Evolutionary conservation across 2,113 vertebrate genomes (phyloP), one percentile per base, ranked within the genome.

Genomic region (Sialia sialis): DNA sequence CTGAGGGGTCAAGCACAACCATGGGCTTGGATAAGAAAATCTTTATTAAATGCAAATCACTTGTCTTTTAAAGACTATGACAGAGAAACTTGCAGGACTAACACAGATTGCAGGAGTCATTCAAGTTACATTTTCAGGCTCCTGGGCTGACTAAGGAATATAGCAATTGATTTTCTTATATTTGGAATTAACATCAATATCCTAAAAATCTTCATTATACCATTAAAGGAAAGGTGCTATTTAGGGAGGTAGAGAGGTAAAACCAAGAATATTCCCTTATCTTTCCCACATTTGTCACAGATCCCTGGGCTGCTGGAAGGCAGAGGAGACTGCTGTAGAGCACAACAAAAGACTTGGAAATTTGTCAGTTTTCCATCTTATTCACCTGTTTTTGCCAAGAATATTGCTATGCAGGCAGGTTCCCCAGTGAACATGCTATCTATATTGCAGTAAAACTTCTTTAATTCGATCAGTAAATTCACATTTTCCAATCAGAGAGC

Each of bases 41-140:
- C 93, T 90, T 91, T 84, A 96, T 94, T 96, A 93, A 96, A 96
- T 96, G 91, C 82, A 96, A 95, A 97, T 95, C 72, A 72, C 78
- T 88, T 96, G 67, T 83, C 51, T 73, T 80, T 91, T 84, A 93
- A 97, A 93, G 48, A 68, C 51, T 60, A 14, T 21, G 63, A 86
- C 85, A 74, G 78, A 79, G 25, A 84, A 74, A 64, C 74, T 78
- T 1, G 0, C 26, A 75, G 72, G 36, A 76, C 48, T n/a, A 69
- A 79, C 36, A 36, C 10, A 56, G 46, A 59, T 88, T 58, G 68
- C 76, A 13, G 29, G 27, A 72, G 27, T 51, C 27, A 51, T n/a
- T 58, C 48, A 48, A 66, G 78, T 67, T 63, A 32, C 43, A 51
- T 88, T 91, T 94, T 90, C 72, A 86, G 43, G 8, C 10, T 36